Base-by-base conservation (phyloP, 2,797 vertebrate genomes). In the Chaenodraco wilsoni region DNA sequence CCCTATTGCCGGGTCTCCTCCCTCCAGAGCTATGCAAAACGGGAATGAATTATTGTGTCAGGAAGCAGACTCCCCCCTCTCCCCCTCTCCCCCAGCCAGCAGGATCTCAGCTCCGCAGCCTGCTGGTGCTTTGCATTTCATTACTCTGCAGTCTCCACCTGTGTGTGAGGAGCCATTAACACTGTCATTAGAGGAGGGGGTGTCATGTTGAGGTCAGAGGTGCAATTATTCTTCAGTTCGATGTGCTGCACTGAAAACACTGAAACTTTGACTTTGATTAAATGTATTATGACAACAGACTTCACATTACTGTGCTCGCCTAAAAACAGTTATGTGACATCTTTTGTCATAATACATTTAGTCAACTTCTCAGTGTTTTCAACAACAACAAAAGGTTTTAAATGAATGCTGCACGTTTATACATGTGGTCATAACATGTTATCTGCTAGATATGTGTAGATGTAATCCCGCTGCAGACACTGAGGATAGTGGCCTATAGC, bases 21-120 rank as follows among this genome's bases (percentile, higher is more conserved):
- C 61, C 79, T 83, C 72, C 9, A 2, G 60, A 84, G 81, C 83
- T 81, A 72, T 79, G 82, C 86, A 90, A 88, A 93, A 91, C 73
- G 66, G 77, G 73, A 78, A 84, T 86, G 90, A 89, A 84, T 90
- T 90, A 91, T 82, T 80, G 78, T 87, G 84, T 90, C 81, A 79
- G 80, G 69, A 84, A 63, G 81, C 79, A 81, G 74, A 74, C 59
- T 44, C 23, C 23, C 23, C 23, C 23, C 21, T 21, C 21, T n/a
- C 51, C 37, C 75, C 3, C 5, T 21, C 21, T 2, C 65, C 67
- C 67, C 70, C 75, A 57, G 67, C 60, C 68, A 68, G 64, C 45
- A 17, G 44, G 69, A 23, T 77, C 70, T 64, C 73, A 73, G 82
- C 68, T 56, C 59, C 65, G 55, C 49, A 67, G 70, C 60, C 75